Percentiles rank a stretch among this genome's conserved stretches.
Evolutionary conservation across 2,797 vertebrate species (phyloP).

Genomic region (Antrozous pallidus): DNA sequence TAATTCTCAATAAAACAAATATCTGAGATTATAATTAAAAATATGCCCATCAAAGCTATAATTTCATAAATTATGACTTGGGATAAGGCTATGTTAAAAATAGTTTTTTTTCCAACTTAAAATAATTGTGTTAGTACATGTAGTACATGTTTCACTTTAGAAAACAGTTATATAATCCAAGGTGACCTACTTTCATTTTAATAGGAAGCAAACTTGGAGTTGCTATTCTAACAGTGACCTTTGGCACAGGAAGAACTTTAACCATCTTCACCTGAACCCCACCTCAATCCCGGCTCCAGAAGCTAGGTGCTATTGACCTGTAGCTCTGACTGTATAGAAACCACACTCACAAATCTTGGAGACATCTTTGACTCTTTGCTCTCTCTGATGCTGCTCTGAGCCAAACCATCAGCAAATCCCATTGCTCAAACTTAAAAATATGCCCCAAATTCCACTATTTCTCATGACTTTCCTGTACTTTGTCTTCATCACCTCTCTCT

Average conservation of each 20-base stretch:
- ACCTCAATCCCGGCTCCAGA: background rate
- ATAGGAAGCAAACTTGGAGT: background rate
- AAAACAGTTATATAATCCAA: background rate
- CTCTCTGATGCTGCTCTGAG: background rate
- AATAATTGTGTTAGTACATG: background rate
- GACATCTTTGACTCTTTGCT: background rate
- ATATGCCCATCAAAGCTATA: background rate
- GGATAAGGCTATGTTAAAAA: background rate
- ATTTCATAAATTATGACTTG: conserved; percentile 15
- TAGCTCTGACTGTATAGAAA: background rate
- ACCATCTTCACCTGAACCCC: background rate
- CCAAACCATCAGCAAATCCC: background rate
- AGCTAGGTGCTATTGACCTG: accelerated
- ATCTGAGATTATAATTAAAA: background rate
- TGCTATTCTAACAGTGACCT: background rate
- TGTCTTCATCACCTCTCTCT: accelerated
- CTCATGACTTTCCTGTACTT: background rate
- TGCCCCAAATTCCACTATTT: background rate
- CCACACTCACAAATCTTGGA: background rate
- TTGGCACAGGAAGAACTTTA: background rate
- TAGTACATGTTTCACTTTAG: background rate
- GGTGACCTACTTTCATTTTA: background rate
- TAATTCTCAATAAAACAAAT: background rate
- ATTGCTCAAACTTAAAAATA: background rate
- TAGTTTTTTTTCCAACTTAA: background rate